Evolutionary conservation across 2,113 vertebrate species (phyloP).

Genomic region (Bujurquina vittata): DNA sequence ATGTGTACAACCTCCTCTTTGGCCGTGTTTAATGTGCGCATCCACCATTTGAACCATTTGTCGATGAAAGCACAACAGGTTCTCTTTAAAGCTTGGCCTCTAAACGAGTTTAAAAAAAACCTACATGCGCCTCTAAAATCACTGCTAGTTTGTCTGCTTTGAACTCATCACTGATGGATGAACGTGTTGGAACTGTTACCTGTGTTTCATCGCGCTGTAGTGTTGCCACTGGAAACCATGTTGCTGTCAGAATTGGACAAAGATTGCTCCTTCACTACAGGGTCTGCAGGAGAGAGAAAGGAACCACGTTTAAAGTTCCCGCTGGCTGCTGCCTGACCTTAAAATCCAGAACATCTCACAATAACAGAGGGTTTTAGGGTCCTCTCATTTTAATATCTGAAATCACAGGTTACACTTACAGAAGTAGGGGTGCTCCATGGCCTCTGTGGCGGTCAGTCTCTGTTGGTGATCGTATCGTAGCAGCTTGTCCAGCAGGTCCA

Average conservation of each 20-base stretch:
- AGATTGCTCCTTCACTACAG: slow-evolving; percentile 93
- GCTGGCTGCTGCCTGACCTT: too few species aligned
- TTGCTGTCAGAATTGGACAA: slow-evolving; percentile 90
- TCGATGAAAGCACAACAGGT: neutral
- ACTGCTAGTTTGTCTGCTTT: neutral
- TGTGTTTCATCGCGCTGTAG: slow-evolving; percentile 90
- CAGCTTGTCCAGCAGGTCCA: slow-evolving; percentile 97
- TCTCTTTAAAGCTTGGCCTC: neutral
- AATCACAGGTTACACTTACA: slow-evolving; percentile 81
- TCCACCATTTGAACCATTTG: neutral
- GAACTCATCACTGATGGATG: neutral
- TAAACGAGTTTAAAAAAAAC: neutral
- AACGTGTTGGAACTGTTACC: slow-evolving; percentile 47
- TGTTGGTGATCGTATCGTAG: slow-evolving; percentile 99
- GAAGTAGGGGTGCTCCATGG: slow-evolving; percentile 98
- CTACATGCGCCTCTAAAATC: neutral
- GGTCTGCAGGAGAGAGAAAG: slow-evolving; percentile 79
- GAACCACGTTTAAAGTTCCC: neutral
- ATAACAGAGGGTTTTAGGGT: neutral
- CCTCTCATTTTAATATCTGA: too few species aligned
- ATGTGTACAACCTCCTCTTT: neutral
- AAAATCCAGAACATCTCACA: neutral
- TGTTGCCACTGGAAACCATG: slow-evolving; percentile 93
- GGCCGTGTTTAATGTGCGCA: neutral
- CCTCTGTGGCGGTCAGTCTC: slow-evolving; percentile 95